Evolutionary conservation across 2,888 invertebrate genomes (phyloP), one percentile per base, ranked within the genome.

Genomic region (Matsumyia berberina): DNA sequence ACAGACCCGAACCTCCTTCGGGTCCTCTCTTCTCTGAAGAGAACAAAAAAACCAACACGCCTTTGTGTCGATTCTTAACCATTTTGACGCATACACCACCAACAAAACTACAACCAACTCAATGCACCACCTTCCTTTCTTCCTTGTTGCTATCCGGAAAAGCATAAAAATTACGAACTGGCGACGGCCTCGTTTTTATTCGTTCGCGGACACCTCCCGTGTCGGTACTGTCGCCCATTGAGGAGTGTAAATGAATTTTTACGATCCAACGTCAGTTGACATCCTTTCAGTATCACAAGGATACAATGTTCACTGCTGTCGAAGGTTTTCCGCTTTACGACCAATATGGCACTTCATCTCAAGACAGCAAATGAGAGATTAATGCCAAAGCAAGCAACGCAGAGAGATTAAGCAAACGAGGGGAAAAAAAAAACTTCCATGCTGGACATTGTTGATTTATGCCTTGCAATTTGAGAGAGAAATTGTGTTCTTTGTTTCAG

Each of bases 361-460:
- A 44, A 37, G 49, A 49, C 76, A 76, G 58, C 15, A 24, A 6
- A 11, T 29, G 3, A n/a, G 15, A 57, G 15, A 70, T 57, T 39
- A 57, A 64, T 46, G 58, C 24, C 31, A 77, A 15, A 51, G 24
- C n/a, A 15, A 51, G 24, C n/a, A 35, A 8, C 15, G 51, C 49
- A 51, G 57, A 37, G 37, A 78, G n/a, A n/a, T 24, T 24, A 62
- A 44, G 37, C 29, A 35, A 57, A n/a, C 17, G n/a, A 24, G 37
- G 12, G 33, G 11, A 51, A 37, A 9, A 37, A 37, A 12, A 29
- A n/a, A n/a, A 15, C 7, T 24, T 51, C 15, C n/a, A 51, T 19
- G 9, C 42, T 70, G 76, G 76, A 76, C 69, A 58, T 60, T 70
- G 64, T 66, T 76, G 76, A 81, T 81, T 64, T 58, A 81, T 74